Evolutionary conservation across 2,797 vertebrate genomes (phyloP), one percentile per base, ranked within the genome.

Genomic region (Chaenodraco wilsoni): DNA sequence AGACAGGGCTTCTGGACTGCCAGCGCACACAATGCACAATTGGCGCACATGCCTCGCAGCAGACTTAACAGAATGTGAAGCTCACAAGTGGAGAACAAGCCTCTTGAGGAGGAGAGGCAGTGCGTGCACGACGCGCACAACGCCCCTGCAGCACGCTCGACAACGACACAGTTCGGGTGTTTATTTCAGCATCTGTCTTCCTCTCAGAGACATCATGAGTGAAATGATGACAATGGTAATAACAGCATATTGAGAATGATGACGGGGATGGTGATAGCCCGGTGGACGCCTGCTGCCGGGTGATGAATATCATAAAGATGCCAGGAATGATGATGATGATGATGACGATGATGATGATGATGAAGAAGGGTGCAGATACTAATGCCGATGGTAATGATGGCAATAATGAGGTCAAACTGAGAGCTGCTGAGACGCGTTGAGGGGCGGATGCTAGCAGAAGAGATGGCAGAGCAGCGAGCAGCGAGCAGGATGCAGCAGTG

Each of bases 401-500:
- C 48, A 69, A 71, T 87, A 90, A 92, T 73, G 82, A 90, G 86
- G 91, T 89, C 85, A 89, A 74, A 86, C 46, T 48, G 82, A 82
- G 81, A 69, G 74, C 59, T 74, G 79, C 16, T 27, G 69, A 74
- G 74, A 80, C 31, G 52, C 51, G 75, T 44, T 1, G 50, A 78
- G 76, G 82, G 83, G 85, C 73, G 76, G 87, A 87, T 88, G 88
- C 81, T 70, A 55, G 83, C 76, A 83, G 75, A 81, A 75, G 69
- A 65, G 50, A 17, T 66, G 62, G 69, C 64, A 65, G 62, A 72
- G 83, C 78, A 57, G 87, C 74, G 17, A 79, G 83, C 77, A 57
- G 87, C 74, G 17, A 79, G 76, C 82, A 86, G 83, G 83, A 88
- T 89, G 88, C 86, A 90, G 83, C 89, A 66, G 83, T 87, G 87